Evolutionary conservation across 2,888 invertebrate species (phyloP), one percentile per base, ranked within the genome.

Genomic region (Alcis repandata): DNA sequence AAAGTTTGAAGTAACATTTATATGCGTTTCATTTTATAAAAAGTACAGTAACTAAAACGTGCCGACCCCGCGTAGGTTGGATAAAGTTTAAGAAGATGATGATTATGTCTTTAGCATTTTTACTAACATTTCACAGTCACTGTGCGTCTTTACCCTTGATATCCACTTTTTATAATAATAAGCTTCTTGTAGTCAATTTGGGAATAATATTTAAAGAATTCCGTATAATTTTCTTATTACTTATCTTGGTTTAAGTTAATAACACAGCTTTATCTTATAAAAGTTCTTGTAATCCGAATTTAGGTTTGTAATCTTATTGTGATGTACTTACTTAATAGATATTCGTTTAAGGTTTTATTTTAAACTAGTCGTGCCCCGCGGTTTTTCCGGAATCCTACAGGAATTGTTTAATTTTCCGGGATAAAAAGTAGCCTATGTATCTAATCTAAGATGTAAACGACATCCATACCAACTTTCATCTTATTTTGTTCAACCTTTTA

Each of bases 221-320:
- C 17, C 43, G 69, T 63, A 69, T 69, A 69, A 69, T 69, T 60
- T 61, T 67, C 54, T 63, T 63, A 63, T 69, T 60, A 63, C 57
- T 60, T 63, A 67, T 64, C 59, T 53, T 48, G 60, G 60, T 65
- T 66, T 69, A 69, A 63, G 60, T 58, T 69, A 65, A 60, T 69
- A 66, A 63, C 27, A 46, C n/a, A 66, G 58, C 49, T 67, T 69
- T 63, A 69, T 66, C 63, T 48, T 51, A 59, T 22, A 41, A 56
- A 60, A 59, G 17, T 36, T 43, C 13, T 15, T 20, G 32, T 69
- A 63, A 66, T 19, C 52, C 22, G 41, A 57, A 52, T 66, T 60
- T 45, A 52, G 15, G 22, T 67, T 51, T 40, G 63, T 69, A 59
- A 61, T 61, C 46, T 51, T 57, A 57, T 59, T 63, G 38, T 53